These are phyloP conservation scores for Syrista parreyssii DNA, from an alignment of 2,888 invertebrate genomes.

Conservation along the genomic window DNA sequence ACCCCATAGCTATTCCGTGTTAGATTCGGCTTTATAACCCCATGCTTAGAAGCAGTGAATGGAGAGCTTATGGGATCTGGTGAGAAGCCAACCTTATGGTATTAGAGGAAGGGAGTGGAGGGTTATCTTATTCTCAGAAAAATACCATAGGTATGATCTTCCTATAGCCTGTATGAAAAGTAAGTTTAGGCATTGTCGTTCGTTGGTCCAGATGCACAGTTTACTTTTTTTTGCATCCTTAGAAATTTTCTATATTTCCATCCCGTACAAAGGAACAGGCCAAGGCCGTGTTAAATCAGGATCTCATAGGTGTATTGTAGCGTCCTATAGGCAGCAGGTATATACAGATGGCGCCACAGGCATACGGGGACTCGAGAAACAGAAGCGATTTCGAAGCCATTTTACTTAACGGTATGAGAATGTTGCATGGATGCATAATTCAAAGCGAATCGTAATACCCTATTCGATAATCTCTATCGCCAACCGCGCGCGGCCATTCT, in stretches of 20 bases:
- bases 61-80: conserved; percentile 35
- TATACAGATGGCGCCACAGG: not conserved
- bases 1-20: conserved; percentile 25
- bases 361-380: not conserved
- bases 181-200: not conserved
- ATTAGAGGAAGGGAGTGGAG: conserved; percentile 3
- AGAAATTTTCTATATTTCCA: not conserved
- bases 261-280: no score
- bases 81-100: conserved; percentile 24
- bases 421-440: not conserved
- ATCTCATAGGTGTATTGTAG: not conserved
- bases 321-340: not conserved
- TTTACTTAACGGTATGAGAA: not conserved
- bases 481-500: not conserved
- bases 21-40: not conserved
- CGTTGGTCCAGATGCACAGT: not conserved
- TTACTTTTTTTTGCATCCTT: no score
- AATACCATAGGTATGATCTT: not conserved
- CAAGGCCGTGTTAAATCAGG: not conserved
- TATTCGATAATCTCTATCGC: not conserved
- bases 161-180: not conserved
- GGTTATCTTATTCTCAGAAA: not conserved
- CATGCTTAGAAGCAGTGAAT: conserved; percentile 23
- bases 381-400: not conserved
- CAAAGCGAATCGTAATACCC: not conserved